phyloP scores from a whole-genome alignment of 2,888 invertebrate genomes.

The Melanostoma mellinum region DNA sequence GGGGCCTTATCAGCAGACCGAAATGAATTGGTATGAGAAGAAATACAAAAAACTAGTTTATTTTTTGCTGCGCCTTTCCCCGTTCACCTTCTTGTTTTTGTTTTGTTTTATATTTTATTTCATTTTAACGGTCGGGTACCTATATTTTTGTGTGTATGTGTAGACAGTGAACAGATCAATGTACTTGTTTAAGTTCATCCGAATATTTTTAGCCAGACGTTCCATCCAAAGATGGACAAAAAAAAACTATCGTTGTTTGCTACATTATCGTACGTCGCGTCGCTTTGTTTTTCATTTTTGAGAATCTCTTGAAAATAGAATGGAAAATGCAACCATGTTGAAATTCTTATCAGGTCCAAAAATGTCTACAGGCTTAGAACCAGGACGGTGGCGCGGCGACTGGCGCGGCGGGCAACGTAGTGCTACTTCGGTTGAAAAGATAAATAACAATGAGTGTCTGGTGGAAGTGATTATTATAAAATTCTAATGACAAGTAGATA shows the following conservation, averaged over 20 bases:
- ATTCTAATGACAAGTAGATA: no score
- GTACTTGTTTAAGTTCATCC: slow-evolving; percentile 46
- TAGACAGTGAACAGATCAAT: slow-evolving; percentile 55
- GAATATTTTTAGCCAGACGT: slow-evolving; percentile 5
- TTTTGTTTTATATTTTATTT: neutral
- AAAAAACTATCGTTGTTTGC: neutral
- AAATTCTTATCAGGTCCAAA: no score
- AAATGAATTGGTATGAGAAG: slow-evolving; percentile 8
- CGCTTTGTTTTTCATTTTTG: no score
- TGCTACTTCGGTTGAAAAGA: no score
- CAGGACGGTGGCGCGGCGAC: no score
- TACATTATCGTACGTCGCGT: no score
- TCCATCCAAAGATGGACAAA: slow-evolving; percentile 1
- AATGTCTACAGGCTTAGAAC: no score
- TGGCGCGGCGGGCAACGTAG: no score
- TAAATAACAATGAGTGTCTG: no score
- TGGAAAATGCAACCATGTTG: no score
- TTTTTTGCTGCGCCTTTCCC: slow-evolving; percentile 15
- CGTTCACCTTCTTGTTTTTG: slow-evolving; percentile 31
- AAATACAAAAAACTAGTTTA: slow-evolving; percentile 22
- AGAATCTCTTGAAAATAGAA: no score
- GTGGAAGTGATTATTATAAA: no score
- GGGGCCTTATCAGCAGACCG: slow-evolving; percentile 27
- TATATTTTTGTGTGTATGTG: neutral
- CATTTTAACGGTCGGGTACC: neutral